Base-by-base conservation (phyloP, 1,140 invertebrate species). In the Camponotus vicinus region DNA sequence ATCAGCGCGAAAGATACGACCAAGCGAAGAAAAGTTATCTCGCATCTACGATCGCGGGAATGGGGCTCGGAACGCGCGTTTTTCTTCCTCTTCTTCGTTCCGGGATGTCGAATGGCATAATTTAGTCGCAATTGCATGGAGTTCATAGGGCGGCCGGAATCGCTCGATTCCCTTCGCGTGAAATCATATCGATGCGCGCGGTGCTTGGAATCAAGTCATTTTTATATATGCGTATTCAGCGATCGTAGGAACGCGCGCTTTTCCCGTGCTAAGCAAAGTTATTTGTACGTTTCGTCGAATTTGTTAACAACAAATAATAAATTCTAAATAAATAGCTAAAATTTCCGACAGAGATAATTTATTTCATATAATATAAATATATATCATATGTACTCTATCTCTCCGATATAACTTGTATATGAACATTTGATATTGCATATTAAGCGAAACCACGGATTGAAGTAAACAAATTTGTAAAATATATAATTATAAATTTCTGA, bases 1-100 rank as follows among this genome's bases (percentile, higher is more conserved):
- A 89, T 85, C 83, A 89, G 63, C 42, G 64, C 40, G 61, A 59
- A 61, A 88, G 84, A 86, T 75, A 71, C 63, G 63, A 61, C 3
- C 63, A n/a, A 40, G 70, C n/a, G 86, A 34, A 85, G 79, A 87
- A 78, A 88, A 88, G 80, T 89, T 89, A 70, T 76, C 67, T 89
- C 59, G 61, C 61, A 85, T 85, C 73, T 88, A 42, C 64, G 71
- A 88, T 80, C 85, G 85, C 52, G 52, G 40, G 55, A 64, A 76
- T 85, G 69, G 69, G 27, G n/a, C 42, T 18, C 40, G 49, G 70
- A 85, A 87, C 64, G 80, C 63, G 75, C 77, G 75, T 78, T 77
- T 78, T 85, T 85, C 42, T 49, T 82, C 45, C 32, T 32, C 49
- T 15, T 52, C 57, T 80, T 83, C 79, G 73, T 82, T 86, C 78